Percentiles rank a stretch among this genome's conserved stretches.
Conservation (phyloP, 2,888 invertebrate genomes). For the Allolobophora icterica region DNA sequence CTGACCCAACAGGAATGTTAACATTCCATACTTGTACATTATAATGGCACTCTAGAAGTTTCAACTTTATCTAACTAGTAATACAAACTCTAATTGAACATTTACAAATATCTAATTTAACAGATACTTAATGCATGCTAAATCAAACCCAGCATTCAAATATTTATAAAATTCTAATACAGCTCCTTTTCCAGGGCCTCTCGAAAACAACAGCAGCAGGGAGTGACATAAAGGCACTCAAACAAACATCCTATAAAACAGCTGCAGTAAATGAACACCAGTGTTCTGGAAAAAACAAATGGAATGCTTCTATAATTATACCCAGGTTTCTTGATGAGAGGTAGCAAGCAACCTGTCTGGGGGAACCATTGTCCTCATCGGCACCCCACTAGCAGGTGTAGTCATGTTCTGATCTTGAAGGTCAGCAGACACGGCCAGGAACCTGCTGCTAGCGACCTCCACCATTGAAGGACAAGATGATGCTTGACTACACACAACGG, state of each 20-base stretch:
- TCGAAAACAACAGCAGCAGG: neutral
- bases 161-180: neutral
- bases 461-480: neutral
- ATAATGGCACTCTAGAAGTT: no score
- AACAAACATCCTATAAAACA: constrained; percentile 17
- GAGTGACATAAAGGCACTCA: neutral
- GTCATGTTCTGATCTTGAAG: neutral
- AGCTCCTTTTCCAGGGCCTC: neutral
- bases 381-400: neutral
- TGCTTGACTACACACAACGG: neutral
- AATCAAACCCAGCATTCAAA: neutral
- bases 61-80: no score
- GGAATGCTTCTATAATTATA: neutral
- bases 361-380: neutral
- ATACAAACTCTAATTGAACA: no score
- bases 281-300: neutral
- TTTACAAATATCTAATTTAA: no score
- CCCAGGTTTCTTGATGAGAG: neutral
- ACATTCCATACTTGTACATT: no score
- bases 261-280: constrained; percentile 17
- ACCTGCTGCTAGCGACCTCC: neutral
- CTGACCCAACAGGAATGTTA: no score
- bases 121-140: neutral
- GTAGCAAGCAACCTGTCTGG: neutral
- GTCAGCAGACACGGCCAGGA: neutral